Conservation (phyloP, 2,797 vertebrate species). For the Morus bassanus region DNA sequence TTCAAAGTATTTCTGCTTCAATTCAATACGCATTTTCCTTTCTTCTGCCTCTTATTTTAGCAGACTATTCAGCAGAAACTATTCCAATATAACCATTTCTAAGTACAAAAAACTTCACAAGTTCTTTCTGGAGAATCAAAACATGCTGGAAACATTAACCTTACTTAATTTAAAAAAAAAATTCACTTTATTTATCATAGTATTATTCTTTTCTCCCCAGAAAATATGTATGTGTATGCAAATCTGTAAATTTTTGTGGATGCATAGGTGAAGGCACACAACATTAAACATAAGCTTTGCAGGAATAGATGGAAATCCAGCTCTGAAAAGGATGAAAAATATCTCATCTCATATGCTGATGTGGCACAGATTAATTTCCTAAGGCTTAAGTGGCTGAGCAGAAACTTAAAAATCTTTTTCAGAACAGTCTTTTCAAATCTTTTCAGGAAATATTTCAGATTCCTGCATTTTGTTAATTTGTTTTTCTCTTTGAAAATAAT, state of each 20-base stretch:
- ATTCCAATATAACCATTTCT: background rate
- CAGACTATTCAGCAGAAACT: background rate
- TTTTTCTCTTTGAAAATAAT: background rate
- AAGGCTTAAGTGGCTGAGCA: background rate
- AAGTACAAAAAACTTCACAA: background rate
- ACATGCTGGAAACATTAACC: background rate
- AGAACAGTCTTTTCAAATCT: background rate
- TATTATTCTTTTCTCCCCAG: background rate
- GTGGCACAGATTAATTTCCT: background rate
- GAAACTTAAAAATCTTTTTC: background rate
- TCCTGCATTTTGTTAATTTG: background rate
- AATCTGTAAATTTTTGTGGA: background rate
- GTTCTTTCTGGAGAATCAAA: background rate
- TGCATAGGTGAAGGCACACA: background rate
- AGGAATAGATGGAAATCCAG: background rate
- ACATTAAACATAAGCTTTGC: background rate
- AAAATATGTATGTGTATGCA: rapidly evolving
- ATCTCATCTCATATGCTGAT: background rate
- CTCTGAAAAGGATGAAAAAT: background rate
- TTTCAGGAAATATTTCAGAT: background rate
- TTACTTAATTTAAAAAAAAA: background rate
- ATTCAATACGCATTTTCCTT: background rate
- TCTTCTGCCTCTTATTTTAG: background rate
- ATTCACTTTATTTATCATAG: background rate
- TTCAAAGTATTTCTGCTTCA: background rate